Evolutionary conservation across 2,113 vertebrate genomes (phyloP).

Genomic region (Guaruba guarouba): DNA sequence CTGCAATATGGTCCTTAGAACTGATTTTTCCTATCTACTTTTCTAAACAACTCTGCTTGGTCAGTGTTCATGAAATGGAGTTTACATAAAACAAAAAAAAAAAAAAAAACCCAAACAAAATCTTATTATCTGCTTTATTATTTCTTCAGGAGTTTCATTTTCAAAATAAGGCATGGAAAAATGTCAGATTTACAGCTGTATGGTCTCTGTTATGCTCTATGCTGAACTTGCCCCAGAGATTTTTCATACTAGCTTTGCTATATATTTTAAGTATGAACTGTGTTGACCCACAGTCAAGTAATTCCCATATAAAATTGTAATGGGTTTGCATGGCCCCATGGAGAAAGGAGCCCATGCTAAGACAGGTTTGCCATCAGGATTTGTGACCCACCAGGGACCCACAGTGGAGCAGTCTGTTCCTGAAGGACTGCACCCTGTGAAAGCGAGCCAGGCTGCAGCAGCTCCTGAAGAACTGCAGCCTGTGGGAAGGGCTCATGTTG

Average conservation of each 20-base stretch:
- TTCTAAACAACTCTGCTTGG: background rate
- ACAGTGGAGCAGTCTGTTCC: background rate
- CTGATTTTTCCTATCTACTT: background rate
- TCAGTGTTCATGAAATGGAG: background rate
- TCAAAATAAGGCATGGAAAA: background rate
- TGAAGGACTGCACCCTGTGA: background rate
- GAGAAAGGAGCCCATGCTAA: background rate
- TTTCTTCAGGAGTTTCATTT: background rate
- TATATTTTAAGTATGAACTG: accelerated
- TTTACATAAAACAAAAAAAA: background rate
- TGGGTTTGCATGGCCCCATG: background rate
- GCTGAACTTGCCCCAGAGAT: background rate
- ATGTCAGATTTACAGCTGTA: background rate
- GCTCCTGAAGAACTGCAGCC: background rate
- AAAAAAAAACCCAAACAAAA: background rate
- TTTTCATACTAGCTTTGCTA: background rate
- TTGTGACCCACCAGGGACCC: background rate
- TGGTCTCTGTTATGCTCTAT: background rate
- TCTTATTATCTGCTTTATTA: background rate
- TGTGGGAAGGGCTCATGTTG: background rate
- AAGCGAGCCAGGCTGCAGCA: background rate
- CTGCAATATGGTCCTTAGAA: background rate
- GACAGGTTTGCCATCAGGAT: background rate
- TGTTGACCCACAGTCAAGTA: background rate
- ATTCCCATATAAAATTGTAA: background rate